Evolutionary conservation across 2,888 invertebrate species (phyloP).

Genomic region (Thalpophila matura): DNA sequence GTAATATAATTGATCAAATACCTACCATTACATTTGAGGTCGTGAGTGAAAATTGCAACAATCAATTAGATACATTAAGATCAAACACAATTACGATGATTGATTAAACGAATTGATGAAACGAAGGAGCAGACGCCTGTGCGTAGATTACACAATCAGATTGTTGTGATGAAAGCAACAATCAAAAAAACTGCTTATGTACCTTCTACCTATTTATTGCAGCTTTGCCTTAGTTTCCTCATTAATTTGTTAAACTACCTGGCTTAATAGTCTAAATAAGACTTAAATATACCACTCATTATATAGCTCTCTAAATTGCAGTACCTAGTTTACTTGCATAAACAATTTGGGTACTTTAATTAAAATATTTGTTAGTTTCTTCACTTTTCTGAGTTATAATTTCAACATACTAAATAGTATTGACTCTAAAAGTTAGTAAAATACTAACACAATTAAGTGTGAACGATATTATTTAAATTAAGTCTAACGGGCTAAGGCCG

Average conservation of each 20-base stretch:
- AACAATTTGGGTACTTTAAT: too few relatives aligned
- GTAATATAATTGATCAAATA: conserved; percentile 12
- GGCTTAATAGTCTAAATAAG: too few relatives aligned
- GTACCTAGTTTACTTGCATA: not conserved
- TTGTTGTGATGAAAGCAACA: conserved; percentile 26
- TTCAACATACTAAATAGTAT: conserved; percentile 5
- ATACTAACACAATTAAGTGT: conserved; percentile 26
- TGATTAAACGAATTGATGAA: conserved; percentile 46
- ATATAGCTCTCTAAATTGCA: too few relatives aligned
- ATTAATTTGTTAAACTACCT: conserved; percentile 18
- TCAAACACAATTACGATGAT: conserved; percentile 46
- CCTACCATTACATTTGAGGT: conserved; percentile 7
- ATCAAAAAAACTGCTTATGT: not conserved
- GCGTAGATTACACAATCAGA: conserved; percentile 35
- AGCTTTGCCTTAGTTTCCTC: not conserved
- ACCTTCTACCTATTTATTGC: not conserved
- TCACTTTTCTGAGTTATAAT: conserved; percentile 8
- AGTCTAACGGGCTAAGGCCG: conserved; percentile 31
- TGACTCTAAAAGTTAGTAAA: conserved; percentile 12
- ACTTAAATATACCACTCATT: too few relatives aligned
- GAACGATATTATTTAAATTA: conserved; percentile 41
- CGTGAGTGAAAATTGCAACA: conserved; percentile 42
- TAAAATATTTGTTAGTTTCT: not conserved
- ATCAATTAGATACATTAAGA: conserved; percentile 40
- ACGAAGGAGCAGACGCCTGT: conserved; percentile 23